Base-by-base conservation (phyloP, 2,113 vertebrate genomes). In the Pangasianodon gigas region DNA sequence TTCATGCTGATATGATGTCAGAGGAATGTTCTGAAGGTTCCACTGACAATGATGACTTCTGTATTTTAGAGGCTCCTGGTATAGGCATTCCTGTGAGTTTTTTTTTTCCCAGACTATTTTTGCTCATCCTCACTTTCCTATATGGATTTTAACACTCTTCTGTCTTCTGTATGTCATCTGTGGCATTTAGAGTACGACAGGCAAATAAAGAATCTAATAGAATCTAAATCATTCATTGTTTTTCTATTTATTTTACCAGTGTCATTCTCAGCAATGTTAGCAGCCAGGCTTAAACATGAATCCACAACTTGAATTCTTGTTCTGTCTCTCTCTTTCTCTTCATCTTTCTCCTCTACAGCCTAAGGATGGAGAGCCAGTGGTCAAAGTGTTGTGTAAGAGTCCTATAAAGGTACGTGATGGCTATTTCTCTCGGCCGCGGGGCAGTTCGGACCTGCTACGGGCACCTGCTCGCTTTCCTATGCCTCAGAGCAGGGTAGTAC, bases 21-120 rank as follows among this genome's bases (percentile, higher is more conserved):
- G 97, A 95, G 52, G 95, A 96, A 92, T 95, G 89, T 93, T 96
- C 96, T 0, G 96, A 96, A 71, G 92, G 95, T 54, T 96, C 97
- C 82, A 96, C 97, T 0, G 97, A 98, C 93, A 97, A 97, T 0
- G 98, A 98, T 0, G 98, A 98, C 92, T 98, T 98, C 92, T 98
- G 98, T 90, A 98, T 98, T 94, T 94, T 98, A 48, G 98, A 98
- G 19, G 97, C 98, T 44, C 98, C 98, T 0, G 98, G 98, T 91
- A 96, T 98, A 87, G 97, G 98, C 88, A 97, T 98, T 84, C 97
- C 96, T 88, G 98, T 98, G 87, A 92, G 97, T 92, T 69, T 52
- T 41, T 77, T 75, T 62, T 58, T 10, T 41, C 32, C 9, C 29
- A 84, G 29, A 80, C 14, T 37, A 32, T 87, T 65, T 51, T 24